These are phyloP conservation scores for Pelobates cultripes DNA, from an alignment of 2,797 vertebrate species.

Conservation along the genomic window DNA sequence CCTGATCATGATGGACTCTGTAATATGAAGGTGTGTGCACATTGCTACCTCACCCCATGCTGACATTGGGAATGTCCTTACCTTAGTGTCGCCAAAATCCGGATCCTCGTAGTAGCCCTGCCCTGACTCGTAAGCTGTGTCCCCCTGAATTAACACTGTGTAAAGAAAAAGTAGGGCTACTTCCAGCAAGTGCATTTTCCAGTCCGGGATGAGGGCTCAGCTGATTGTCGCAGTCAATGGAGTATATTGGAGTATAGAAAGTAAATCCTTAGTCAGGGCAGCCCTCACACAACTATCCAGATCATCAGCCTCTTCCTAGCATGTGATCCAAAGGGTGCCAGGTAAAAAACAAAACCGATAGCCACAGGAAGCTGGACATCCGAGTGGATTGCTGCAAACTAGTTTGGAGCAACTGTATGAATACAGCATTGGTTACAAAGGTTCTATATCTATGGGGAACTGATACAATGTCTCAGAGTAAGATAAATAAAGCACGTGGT, in stretches of 20 bases:
- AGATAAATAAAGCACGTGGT: neutral
- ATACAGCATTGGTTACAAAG: slow-evolving; percentile 16
- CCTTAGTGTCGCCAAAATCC: slow-evolving; percentile 81
- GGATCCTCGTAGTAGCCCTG: slow-evolving; percentile 84
- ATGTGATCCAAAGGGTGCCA: slow-evolving; percentile 53
- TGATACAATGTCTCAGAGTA: neutral
- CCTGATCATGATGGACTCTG: no score
- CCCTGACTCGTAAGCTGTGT: slow-evolving; percentile 81
- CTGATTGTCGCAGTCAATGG: slow-evolving; percentile 16
- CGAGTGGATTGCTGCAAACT: slow-evolving; percentile 58
- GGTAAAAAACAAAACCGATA: slow-evolving; percentile 34
- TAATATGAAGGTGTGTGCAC: neutral
- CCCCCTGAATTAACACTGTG: slow-evolving; percentile 67
- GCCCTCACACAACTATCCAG: slow-evolving; percentile 6
- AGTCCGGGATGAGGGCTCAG: slow-evolving; percentile 25
- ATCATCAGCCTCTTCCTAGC: slow-evolving; percentile 57
- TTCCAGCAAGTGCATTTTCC: slow-evolving; percentile 78
- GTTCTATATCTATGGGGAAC: neutral
- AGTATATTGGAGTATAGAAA: slow-evolving; percentile 18
- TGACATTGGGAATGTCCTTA: slow-evolving; percentile 66
- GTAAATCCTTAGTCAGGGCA: slow-evolving; percentile 24
- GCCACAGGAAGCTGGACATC: slow-evolving; percentile 71
- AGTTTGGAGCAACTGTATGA: neutral
- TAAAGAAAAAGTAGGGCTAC: slow-evolving; percentile 68
- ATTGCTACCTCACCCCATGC: neutral